phyloP scores from a whole-genome alignment of 2,888 invertebrate species.

The Apantesis nais region DNA sequence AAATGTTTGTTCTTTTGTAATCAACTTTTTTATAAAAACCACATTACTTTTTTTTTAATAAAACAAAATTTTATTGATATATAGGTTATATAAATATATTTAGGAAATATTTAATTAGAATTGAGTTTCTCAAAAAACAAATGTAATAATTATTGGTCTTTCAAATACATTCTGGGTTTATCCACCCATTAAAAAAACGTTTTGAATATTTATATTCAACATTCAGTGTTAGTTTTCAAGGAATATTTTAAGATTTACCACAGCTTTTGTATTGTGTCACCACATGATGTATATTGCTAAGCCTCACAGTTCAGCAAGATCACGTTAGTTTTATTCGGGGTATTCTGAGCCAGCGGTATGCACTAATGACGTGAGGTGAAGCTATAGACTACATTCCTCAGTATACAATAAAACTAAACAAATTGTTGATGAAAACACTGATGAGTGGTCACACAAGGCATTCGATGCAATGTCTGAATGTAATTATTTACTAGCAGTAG shows the following conservation, averaged over 20 bases:
- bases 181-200: background rate
- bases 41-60: too few relatives aligned
- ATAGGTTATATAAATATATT: too few relatives aligned
- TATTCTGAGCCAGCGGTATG: slow-evolving; percentile 65
- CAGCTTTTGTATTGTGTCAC: slow-evolving; percentile 16
- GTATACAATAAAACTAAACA: slow-evolving; percentile 56
- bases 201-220: background rate
- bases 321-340: slow-evolving; percentile 63
- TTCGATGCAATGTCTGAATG: slow-evolving; percentile 46
- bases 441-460: slow-evolving; percentile 46
- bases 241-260: background rate
- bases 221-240: background rate
- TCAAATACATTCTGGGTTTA: background rate
- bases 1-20: too few relatives aligned
- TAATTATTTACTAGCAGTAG: slow-evolving; percentile 51
- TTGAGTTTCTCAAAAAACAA: background rate
- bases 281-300: slow-evolving; percentile 47
- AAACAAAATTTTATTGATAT: too few relatives aligned
- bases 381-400: slow-evolving; percentile 58
- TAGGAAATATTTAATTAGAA: background rate
- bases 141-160: background rate
- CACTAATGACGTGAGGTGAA: slow-evolving; percentile 61
- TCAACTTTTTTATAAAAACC: too few relatives aligned
- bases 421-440: slow-evolving; percentile 53
- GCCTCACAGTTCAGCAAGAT: slow-evolving; percentile 38